These are phyloP conservation scores for Valencia hispanica DNA, from an alignment of 2,797 vertebrate species.

Conservation along the genomic window DNA sequence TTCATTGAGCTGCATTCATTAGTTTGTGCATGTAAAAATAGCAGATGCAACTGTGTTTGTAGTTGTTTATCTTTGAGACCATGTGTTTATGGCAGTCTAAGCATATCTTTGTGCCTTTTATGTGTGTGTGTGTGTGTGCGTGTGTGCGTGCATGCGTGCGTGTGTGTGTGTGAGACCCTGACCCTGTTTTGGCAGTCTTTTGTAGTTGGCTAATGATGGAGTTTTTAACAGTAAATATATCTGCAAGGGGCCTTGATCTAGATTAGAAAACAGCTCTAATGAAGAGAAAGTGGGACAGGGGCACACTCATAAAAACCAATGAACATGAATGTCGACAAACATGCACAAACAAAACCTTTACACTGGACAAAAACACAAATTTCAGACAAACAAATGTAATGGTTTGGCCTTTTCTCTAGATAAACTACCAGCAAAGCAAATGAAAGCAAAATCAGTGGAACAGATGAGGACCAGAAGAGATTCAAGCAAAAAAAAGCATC, in stretches of 20 bases:
- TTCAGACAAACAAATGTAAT: neutral
- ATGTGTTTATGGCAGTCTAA: slow-evolving; percentile 20
- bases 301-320: slow-evolving; percentile 43
- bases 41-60: slow-evolving; percentile 42
- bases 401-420: neutral
- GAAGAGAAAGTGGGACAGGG: slow-evolving; percentile 73
- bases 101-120: neutral
- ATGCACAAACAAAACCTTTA: slow-evolving; percentile 8
- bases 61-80: slow-evolving; percentile 44
- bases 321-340: slow-evolving; percentile 45
- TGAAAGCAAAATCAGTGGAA: neutral
- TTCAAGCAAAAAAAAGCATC: neutral
- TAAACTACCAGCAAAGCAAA: slow-evolving; percentile 2
- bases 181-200: slow-evolving; percentile 75
- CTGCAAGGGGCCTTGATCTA: slow-evolving; percentile 78
- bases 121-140: slow-evolving; percentile 3
- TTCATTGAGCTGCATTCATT: slow-evolving; percentile 66
- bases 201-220: slow-evolving; percentile 81
- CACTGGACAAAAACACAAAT: neutral
- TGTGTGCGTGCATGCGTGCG: slow-evolving; percentile 20
- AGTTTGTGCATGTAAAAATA: slow-evolving; percentile 42
- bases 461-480: neutral
- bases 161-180: slow-evolving; percentile 50
- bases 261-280: slow-evolving; percentile 65
- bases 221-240: slow-evolving; percentile 73